These are phyloP conservation scores for Sussaba pulchella DNA, from an alignment of 2,888 invertebrate species.

Conservation along the genomic window DNA sequence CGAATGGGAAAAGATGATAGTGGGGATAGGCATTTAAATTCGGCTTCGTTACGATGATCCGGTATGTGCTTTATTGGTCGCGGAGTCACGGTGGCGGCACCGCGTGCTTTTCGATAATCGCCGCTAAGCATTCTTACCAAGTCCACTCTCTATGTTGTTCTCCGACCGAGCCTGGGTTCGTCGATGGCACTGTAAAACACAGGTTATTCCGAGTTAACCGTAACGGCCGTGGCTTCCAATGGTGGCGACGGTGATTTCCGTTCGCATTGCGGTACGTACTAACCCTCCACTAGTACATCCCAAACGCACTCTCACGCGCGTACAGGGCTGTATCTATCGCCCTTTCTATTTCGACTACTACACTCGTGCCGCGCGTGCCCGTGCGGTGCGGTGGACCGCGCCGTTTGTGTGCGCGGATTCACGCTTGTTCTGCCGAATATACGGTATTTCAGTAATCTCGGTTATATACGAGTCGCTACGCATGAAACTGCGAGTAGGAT, in stretches of 20 bases:
- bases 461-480: not conserved
- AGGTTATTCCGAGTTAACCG: conserved; percentile 61
- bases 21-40: too few species aligned
- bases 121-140: too few species aligned
- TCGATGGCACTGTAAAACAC: conserved; percentile 72
- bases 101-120: too few species aligned
- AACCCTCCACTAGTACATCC: conserved; percentile 19
- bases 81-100: too few species aligned
- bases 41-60: too few species aligned
- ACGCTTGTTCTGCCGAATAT: too few species aligned
- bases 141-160: too few species aligned
- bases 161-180: too few species aligned
- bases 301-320: conserved; percentile 34
- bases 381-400: not conserved
- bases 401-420: not conserved
- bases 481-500: conserved; percentile 1
- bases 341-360: not conserved
- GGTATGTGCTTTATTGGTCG: too few species aligned
- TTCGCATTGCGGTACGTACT: conserved; percentile 66
- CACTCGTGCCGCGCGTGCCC: too few species aligned
- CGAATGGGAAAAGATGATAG: too few species aligned
- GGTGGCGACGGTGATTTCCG: conserved; percentile 32
- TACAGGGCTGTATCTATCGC: conserved; percentile 1
- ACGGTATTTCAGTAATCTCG: not conserved
- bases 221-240: conserved; percentile 31